Evolutionary conservation across 2,797 vertebrate species (phyloP), one percentile per base, ranked within the genome.

Genomic region (Sciaenops ocellatus): DNA sequence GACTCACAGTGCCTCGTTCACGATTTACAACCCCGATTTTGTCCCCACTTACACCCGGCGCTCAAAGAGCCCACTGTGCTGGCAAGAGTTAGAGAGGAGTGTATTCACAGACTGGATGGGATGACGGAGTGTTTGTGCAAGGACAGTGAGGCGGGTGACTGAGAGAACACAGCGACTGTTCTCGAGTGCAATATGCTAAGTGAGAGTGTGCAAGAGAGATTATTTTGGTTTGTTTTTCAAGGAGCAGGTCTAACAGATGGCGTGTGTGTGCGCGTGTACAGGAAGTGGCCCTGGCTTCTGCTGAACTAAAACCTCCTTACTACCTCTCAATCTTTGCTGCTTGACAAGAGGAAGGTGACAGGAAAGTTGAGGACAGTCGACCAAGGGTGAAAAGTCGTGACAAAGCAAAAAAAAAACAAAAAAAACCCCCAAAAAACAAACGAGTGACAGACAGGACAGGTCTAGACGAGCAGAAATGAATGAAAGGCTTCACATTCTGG

Each of bases 51-150:
- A 47, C 70, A 63, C 59, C 34, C 51, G 34, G 0, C 20, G 1
- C 82, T 94, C 82, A 95, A 94, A 90, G 90, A 82, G 87, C 76
- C 78, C 89, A 89, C 79, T 94, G 92, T 94, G 90, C 77, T 16
- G 12, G n/a, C 54, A 55, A 34, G 78, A 46, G 9, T 44, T n/a
- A 10, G 73, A n/a, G 46, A 65, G 67, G 73, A 76, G 91, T 79
- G 83, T 79, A 63, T 90, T 91, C 88, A 82, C 86, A 64, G 69
- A 47, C 82, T 78, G 68, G 80, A 79, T 52, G 86, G 77, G 86
- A 86, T 24, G 82, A 82, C 69, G 1, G 80, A 63, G 84, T 80
- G 87, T 89, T 87, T 89, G 80, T 76, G 79, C n/a, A 67, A 47
- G 63, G 84, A 90, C 85, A 85, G 89, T 72, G 81, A 67, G 63